Percentiles rank a stretch among this genome's conserved stretches.
phyloP scores from a whole-genome alignment of 2,113 vertebrate species.

The Mirounga angustirostris region DNA sequence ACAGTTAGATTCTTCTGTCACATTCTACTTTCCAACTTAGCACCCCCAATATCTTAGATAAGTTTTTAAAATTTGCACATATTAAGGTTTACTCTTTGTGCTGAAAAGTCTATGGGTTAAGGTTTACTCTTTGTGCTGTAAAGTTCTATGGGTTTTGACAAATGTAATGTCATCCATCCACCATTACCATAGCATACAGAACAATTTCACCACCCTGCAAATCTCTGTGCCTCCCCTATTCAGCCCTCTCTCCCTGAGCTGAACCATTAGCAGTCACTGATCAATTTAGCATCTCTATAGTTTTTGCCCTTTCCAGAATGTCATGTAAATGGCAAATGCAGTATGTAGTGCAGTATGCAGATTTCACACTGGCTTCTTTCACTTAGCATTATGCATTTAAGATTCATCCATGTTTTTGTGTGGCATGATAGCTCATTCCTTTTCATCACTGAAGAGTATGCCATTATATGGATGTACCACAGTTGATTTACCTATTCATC shows the following conservation, averaged over 20 bases:
- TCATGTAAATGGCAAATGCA: neutral
- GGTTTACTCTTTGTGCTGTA: neutral
- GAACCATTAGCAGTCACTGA: neutral
- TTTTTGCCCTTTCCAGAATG: neutral
- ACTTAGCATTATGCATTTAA: neutral
- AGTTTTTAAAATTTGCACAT: neutral
- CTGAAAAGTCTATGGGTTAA: neutral
- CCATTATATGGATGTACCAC: neutral
- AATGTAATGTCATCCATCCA: neutral
- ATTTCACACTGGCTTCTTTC: constrained; percentile 9
- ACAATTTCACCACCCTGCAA: neutral
- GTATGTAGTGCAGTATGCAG: neutral
- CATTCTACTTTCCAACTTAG: neutral
- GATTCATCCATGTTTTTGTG: neutral
- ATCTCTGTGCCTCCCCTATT: neutral
- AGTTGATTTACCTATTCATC: constrained; percentile 13
- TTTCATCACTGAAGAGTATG: neutral
- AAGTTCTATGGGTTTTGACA: neutral
- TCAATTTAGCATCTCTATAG: neutral
- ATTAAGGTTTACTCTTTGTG: neutral
- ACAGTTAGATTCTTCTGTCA: neutral
- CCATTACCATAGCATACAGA: neutral
- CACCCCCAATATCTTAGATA: neutral
- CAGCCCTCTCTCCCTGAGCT: neutral
- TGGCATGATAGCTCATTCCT: neutral